Conservation (phyloP, 2,113 vertebrate species). For the Peromyscus leucopus region DNA sequence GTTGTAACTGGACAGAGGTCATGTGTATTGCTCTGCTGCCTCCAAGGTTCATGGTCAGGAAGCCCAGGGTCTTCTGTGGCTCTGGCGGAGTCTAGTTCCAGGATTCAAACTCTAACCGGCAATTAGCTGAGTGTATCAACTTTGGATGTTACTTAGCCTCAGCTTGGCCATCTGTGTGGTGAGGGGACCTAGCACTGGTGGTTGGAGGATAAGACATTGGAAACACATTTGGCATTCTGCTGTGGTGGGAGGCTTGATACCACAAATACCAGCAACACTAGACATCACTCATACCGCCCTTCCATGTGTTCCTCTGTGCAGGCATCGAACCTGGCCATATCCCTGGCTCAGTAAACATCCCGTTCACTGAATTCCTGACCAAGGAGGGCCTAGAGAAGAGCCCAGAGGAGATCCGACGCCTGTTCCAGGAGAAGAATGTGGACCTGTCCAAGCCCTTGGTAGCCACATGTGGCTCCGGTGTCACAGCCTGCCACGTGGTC, state of each 20-base stretch:
- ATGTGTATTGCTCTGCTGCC: not conserved
- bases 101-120: not conserved
- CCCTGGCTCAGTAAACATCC: slow-evolving; percentile 92
- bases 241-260: rapidly evolving
- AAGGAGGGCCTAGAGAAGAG: slow-evolving; percentile 90
- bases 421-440: slow-evolving; percentile 91
- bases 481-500: slow-evolving; percentile 94
- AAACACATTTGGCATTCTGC: rapidly evolving
- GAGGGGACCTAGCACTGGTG: rapidly evolving
- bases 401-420: slow-evolving; percentile 86
- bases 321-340: slow-evolving; percentile 95
- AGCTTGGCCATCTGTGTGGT: not conserved
- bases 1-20: not conserved
- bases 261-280: rapidly evolving
- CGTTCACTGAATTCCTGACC: slow-evolving; percentile 92
- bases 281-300: not conserved
- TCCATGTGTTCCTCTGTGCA: slow-evolving; percentile 68
- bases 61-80: not conserved
- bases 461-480: slow-evolving; percentile 94
- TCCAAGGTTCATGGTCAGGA: not conserved
- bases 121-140: rapidly evolving
- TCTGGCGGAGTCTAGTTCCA: not conserved
- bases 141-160: not conserved
- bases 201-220: rapidly evolving
- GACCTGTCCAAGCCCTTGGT: slow-evolving; percentile 91